Conservation (phyloP, 2,888 invertebrate species). For the Archaeoteleia sp. region DNA sequence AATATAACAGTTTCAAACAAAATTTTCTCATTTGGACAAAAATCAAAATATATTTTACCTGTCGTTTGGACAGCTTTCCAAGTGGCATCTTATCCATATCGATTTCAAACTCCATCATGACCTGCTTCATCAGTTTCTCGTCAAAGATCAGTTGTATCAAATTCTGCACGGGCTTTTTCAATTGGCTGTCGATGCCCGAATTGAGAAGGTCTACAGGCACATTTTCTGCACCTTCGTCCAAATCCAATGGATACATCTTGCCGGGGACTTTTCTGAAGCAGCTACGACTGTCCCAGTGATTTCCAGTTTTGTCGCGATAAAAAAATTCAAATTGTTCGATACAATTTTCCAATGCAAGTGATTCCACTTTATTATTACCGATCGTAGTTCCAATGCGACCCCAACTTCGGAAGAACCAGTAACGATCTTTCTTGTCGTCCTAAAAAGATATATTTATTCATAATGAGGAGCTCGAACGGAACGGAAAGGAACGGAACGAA, state of each 20-base stretch:
- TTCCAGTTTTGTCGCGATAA: constrained; percentile 89
- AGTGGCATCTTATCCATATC: constrained; percentile 99
- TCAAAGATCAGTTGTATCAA: constrained; percentile 93
- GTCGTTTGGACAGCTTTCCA: constrained; percentile 90
- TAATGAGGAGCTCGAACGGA: too few species aligned
- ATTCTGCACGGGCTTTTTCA: constrained; percentile 86
- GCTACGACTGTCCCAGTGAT: constrained; percentile 82
- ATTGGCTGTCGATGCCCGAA: constrained; percentile 80
- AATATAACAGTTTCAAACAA: too few species aligned
- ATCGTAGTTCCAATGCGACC: constrained; percentile 95
- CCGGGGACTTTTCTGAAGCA: constrained; percentile 84
- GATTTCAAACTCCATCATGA: constrained; percentile 95
- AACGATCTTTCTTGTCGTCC: constrained; percentile 80
- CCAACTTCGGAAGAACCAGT: constrained; percentile 93
- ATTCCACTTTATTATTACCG: constrained; percentile 84
- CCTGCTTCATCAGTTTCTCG: constrained; percentile 91
- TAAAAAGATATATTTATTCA: too few species aligned
- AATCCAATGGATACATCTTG: constrained; percentile 88
- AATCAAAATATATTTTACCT: too few species aligned
- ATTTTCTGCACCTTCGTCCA: constrained; percentile 86
- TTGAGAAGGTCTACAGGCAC: constrained; percentile 73
- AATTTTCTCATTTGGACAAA: too few species aligned
- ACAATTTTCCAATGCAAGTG: constrained; percentile 77
- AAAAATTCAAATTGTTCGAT: constrained; percentile 79
- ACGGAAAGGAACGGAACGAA: too few species aligned